Percentiles rank a stretch among this genome's conserved stretches.
Evolutionary conservation across 2,797 vertebrate species (phyloP).

Genomic region (Ctenosaura bakeri): DNA sequence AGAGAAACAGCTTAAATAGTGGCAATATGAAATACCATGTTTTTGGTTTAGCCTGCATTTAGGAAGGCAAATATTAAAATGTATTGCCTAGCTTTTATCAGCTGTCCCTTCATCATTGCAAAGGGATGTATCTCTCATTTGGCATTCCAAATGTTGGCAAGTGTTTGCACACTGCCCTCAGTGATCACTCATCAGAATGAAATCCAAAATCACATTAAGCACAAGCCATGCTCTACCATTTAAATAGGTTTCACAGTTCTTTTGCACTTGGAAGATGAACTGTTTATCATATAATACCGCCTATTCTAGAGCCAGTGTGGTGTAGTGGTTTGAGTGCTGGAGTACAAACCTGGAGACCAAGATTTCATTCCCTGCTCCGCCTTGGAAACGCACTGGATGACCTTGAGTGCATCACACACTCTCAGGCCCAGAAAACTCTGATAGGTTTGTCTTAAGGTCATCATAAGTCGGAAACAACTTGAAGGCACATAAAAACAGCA

Average conservation of each 20-base stretch:
- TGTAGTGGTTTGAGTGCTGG: too few species aligned
- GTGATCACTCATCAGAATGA: neutral
- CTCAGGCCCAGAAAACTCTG: too few species aligned
- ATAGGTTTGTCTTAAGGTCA: too few species aligned
- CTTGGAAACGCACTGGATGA: too few species aligned
- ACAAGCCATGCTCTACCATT: neutral
- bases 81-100: neutral
- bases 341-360: too few species aligned
- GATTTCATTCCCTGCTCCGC: too few species aligned
- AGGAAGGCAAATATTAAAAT: conserved; percentile 4
- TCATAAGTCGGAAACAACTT: too few species aligned
- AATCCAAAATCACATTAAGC: neutral
- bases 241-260: neutral
- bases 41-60: neutral
- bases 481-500: too few species aligned
- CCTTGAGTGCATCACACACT: too few species aligned
- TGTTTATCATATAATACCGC: neutral
- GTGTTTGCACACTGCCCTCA: neutral
- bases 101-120: neutral
- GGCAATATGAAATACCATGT: neutral
- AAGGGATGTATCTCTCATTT: neutral
- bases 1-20: neutral
- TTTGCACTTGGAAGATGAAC: neutral
- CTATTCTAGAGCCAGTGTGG: too few species aligned
- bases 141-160: neutral